Percentiles rank a stretch among this genome's conserved stretches.
Conservation (phyloP, 2,797 vertebrate species). For the Hafferia zeledoni region DNA sequence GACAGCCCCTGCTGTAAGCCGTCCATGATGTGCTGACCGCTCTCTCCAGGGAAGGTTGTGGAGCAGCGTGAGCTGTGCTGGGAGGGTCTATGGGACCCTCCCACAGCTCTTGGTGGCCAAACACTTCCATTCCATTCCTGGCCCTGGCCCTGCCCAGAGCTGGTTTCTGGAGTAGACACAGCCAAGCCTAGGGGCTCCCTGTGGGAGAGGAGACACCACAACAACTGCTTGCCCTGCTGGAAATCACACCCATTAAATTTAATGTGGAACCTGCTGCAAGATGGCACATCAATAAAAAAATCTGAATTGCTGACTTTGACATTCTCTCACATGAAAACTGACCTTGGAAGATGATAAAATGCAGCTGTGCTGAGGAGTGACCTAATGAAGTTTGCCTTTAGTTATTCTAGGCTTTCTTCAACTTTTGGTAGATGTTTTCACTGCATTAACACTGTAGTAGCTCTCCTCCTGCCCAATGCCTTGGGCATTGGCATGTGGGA, state of each 20-base stretch:
- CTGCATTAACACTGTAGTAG: neutral
- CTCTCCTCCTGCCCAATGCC: neutral
- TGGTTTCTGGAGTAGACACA: neutral
- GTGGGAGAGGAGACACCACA: neutral
- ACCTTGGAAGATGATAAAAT: slow-evolving; percentile 12
- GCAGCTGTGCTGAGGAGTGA: neutral
- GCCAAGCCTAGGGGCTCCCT: neutral
- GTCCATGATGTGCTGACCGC: neutral
- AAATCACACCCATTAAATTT: neutral
- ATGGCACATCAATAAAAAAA: neutral
- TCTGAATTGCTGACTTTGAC: neutral
- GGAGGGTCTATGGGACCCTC: neutral
- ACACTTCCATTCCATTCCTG: neutral
- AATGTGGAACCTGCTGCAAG: neutral
- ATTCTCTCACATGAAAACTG: neutral
- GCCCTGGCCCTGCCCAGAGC: neutral
- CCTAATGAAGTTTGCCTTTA: neutral
- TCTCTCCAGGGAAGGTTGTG: neutral
- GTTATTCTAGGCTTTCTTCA: neutral
- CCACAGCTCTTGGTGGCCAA: neutral
- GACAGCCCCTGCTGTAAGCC: neutral
- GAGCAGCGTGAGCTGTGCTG: accelerated
- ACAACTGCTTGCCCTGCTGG: neutral
- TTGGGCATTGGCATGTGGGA: neutral
- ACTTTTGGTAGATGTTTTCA: neutral